Evolutionary conservation across 1,140 invertebrate species (phyloP), one percentile per base, ranked within the genome.

Genomic region (Sitodiplosis mosellana): DNA sequence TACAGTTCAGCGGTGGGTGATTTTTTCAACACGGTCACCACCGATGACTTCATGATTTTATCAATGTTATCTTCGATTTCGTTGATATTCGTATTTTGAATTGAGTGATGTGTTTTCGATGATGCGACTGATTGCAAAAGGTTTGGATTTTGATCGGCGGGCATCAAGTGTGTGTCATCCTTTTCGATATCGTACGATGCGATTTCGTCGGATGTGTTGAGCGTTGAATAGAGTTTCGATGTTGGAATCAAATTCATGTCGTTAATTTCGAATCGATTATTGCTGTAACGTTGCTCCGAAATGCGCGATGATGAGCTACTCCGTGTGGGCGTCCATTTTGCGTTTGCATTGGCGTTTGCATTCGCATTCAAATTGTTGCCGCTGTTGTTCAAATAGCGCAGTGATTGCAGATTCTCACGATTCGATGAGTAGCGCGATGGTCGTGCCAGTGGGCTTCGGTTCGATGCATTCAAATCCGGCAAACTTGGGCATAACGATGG

Each of bases 51-150:
- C 6, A 60, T 58, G 19, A 63, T 56, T 50, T 61, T 43, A 40
- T 63, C 61, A 20, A 60, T 61, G 12, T 61, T 63, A 44, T 61
- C 57, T 49, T 63, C 60, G 10, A 61, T 59, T 48, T 63, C 54
- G 12, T 55, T 53, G 20, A 63, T 58, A 44, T 58, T 59, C 18
- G 14, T 18, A 17, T 45, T 45, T n/a, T 20, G 27, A 27, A 27
- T 8, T 7, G 48, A 47, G 0, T 49, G 33, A 12, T 43, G 21
- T 18, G 33, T 42, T 14, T 27, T 12, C 0, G 48, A 48, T n/a
- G n/a, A n/a, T n/a, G n/a, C n/a, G n/a, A n/a, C n/a, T 44, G 5
- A 54, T 34, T 46, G n/a, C 48, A 52, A 22, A 51, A 19, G 19
- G 57, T 47, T 21, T 58, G 47, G 46, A 36, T 17, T 56, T 56